Percentiles rank a stretch among this genome's conserved stretches.
Conservation (phyloP, 2,113 vertebrate species). For the Genyomyrus donnyi region DNA sequence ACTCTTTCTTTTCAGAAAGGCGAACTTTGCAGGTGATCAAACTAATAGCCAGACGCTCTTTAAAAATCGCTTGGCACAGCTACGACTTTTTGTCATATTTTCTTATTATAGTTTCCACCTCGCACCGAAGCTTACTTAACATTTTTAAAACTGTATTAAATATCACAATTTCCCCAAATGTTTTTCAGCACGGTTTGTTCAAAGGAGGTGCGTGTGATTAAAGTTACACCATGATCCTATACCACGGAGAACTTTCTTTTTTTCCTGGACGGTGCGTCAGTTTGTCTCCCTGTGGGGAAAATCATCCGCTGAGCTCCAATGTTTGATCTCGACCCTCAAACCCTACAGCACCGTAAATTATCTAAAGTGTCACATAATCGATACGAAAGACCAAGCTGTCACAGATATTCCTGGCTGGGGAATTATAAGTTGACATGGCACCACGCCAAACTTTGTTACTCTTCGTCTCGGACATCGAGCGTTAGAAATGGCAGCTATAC, state of each 20-base stretch:
- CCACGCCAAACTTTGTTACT: slow-evolving; percentile 41
- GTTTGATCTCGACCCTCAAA: slow-evolving; percentile 22
- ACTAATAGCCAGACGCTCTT: neutral
- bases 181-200: neutral
- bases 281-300: neutral
- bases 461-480: neutral
- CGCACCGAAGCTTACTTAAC: neutral
- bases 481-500: neutral
- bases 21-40: neutral
- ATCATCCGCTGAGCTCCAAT: neutral
- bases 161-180: neutral
- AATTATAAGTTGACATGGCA: slow-evolving; percentile 62
- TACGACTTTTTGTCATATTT: neutral
- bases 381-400: slow-evolving; percentile 78
- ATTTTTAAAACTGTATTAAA: neutral
- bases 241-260: neutral
- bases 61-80: neutral
- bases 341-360: slow-evolving; percentile 61
- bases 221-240: neutral
- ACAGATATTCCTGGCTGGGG: slow-evolving; percentile 61
- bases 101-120: neutral
- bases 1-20: neutral
- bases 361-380: slow-evolving; percentile 78
- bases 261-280: neutral
- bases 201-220: neutral